Evolutionary conservation across 2,888 invertebrate species (phyloP).

Genomic region (Tuberolachnus salignus): DNA sequence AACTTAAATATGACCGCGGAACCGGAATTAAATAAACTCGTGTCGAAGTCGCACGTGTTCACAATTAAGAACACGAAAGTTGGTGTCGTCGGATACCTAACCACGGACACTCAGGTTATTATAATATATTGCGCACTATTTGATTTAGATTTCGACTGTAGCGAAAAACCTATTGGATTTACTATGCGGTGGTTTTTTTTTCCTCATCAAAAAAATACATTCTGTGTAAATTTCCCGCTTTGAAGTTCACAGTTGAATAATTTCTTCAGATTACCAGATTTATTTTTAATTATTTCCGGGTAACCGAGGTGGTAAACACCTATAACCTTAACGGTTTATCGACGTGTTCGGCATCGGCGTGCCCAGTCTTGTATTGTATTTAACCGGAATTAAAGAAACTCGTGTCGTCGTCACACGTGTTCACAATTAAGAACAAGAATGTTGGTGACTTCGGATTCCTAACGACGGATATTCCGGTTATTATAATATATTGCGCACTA

Average conservation of each 20-base stretch:
- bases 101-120: slow-evolving; percentile 74
- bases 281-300: no score
- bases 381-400: slow-evolving; percentile 66
- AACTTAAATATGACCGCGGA: slow-evolving; percentile 76
- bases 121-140: background rate
- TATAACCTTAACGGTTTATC: no score
- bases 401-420: slow-evolving; percentile 19
- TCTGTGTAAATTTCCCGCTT: no score
- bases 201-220: no score
- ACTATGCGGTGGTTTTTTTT: no score
- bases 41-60: slow-evolving; percentile 25
- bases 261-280: no score
- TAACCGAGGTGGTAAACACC: no score
- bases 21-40: slow-evolving; percentile 65
- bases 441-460: slow-evolving; percentile 87
- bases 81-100: slow-evolving; percentile 86
- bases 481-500: background rate
- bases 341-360: no score
- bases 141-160: no score
- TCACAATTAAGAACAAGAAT: slow-evolving; percentile 63
- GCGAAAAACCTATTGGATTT: no score
- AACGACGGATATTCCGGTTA: slow-evolving; percentile 76
- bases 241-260: no score
- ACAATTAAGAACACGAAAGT: slow-evolving; percentile 66
- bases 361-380: slow-evolving; percentile 75